A percentile compares a stretch with the other conserved stretches of the same genome.
Conservation (phyloP, 2,113 vertebrate species). For the Echinops telfairi region DNA sequence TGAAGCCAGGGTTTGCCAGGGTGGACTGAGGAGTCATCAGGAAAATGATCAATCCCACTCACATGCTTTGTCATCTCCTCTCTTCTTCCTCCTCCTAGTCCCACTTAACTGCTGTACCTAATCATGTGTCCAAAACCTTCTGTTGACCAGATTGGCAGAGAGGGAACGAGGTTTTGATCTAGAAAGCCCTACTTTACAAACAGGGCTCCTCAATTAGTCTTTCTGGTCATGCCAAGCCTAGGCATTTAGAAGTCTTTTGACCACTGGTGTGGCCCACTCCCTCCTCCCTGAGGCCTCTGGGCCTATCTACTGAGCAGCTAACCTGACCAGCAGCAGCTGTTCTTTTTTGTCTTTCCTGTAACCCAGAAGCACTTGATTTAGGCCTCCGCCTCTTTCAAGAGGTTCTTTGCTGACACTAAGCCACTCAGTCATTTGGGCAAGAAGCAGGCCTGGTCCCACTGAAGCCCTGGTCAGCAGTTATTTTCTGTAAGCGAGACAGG, state of each 20-base stretch:
- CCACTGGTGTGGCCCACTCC: background rate
- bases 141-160: background rate
- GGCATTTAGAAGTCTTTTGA: slow-evolving; percentile 31
- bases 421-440: background rate
- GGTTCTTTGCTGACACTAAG: slow-evolving; percentile 14
- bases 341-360: background rate
- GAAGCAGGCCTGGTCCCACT: background rate
- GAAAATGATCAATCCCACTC: background rate
- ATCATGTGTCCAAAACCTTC: background rate
- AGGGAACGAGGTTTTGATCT: background rate
- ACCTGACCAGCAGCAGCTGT: background rate
- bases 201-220: slow-evolving; percentile 10
- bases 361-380: background rate
- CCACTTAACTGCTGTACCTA: background rate
- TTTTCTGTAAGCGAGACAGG: slow-evolving; percentile 13
- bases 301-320: background rate
- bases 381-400: background rate
- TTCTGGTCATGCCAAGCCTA: slow-evolving; percentile 13
- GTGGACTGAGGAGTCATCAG: background rate
- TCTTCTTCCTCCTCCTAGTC: background rate
- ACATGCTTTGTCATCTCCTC: background rate
- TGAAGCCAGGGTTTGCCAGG: slow-evolving; percentile 27
- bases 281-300: background rate
- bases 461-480: background rate
- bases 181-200: slow-evolving; percentile 1